Conservation (phyloP, 2,113 vertebrate species). For the Actinemys pallida region DNA sequence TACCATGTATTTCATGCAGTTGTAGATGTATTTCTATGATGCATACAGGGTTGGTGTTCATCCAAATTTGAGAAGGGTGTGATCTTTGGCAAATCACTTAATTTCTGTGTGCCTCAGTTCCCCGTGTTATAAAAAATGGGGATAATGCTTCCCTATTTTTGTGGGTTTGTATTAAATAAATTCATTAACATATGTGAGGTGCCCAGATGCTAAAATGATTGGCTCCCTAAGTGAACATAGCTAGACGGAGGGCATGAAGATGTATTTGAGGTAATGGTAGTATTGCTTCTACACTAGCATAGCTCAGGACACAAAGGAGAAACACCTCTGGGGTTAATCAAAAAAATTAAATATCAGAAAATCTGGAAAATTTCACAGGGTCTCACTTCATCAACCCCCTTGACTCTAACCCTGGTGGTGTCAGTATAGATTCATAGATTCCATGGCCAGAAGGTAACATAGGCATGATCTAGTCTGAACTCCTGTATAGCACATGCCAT, state of each 20-base stretch:
- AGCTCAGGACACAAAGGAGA: not conserved
- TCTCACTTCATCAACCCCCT: conserved; percentile 39
- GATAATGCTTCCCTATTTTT: too few relatives aligned
- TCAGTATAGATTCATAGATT: too few relatives aligned
- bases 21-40: not conserved
- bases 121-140: too few relatives aligned
- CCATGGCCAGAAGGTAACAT: too few relatives aligned
- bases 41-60: not conserved
- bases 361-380: not conserved
- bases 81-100: not conserved
- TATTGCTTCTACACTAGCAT: not conserved
- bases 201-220: not conserved
- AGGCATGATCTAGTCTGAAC: too few relatives aligned
- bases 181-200: too few relatives aligned
- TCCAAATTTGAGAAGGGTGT: not conserved
- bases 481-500: too few relatives aligned
- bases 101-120: not conserved
- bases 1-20: not conserved
- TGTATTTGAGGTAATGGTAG: not conserved
- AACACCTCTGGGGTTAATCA: not conserved
- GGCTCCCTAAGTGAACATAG: accelerated
- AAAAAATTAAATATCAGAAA: conserved; percentile 9
- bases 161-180: too few relatives aligned
- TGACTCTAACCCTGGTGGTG: conserved; percentile 54
- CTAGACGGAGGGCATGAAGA: not conserved